Conservation (phyloP, 1,140 invertebrate species). For the Drosophila trapezifrons region DNA sequence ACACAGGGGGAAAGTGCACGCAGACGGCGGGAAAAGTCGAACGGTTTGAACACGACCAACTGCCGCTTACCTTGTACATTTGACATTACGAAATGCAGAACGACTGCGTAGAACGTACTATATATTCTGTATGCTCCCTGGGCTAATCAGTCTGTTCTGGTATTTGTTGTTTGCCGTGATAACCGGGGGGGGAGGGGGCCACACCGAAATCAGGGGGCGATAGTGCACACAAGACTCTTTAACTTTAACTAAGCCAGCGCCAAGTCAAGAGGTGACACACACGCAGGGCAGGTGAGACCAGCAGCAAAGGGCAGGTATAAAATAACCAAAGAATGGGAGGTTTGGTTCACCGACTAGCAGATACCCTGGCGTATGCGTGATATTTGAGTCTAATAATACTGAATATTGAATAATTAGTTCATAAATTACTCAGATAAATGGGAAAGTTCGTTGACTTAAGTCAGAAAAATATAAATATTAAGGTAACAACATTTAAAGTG, state of each 20-base stretch:
- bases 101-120: background rate
- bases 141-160: constrained; percentile 41
- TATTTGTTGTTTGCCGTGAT: constrained; percentile 59
- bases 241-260: constrained; percentile 58
- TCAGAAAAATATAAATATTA: background rate
- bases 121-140: background rate
- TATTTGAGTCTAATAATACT: no score
- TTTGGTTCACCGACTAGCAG: background rate
- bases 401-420: no score
- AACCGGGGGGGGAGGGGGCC: constrained; percentile 13
- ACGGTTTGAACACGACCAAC: constrained; percentile 36
- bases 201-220: constrained; percentile 29
- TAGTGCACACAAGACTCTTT: constrained; percentile 57
- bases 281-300: constrained; percentile 45
- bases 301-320: constrained; percentile 54
- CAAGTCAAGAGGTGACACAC: constrained; percentile 56
- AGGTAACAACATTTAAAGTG: background rate
- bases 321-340: constrained; percentile 11
- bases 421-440: no score
- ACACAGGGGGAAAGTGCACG: constrained; percentile 37
- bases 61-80: constrained; percentile 51
- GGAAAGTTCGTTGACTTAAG: no score
- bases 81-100: constrained; percentile 65
- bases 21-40: constrained; percentile 45
- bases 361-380: constrained; percentile 32